phyloP scores from a whole-genome alignment of 2,888 invertebrate genomes.

The Catonia carolina region DNA sequence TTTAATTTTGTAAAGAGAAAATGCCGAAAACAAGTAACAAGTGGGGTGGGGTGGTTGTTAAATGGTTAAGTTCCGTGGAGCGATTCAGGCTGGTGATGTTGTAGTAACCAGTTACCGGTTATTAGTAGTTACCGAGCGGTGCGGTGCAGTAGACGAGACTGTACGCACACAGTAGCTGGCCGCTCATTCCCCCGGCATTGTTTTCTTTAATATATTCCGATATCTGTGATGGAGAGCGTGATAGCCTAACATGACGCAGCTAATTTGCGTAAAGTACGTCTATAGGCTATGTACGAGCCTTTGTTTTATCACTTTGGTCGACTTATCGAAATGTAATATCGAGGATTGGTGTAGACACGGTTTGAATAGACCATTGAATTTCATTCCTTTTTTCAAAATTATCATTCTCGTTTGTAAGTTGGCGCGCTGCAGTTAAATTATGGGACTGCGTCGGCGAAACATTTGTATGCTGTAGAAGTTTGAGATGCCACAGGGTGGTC shows the following conservation, averaged over 20 bases:
- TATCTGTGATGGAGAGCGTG: constrained; percentile 22
- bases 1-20: no score
- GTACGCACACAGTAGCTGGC: neutral
- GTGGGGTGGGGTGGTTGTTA: no score
- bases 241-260: constrained; percentile 22
- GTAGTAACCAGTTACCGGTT: no score
- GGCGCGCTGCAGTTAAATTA: constrained; percentile 16
- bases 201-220: constrained; percentile 24
- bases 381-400: constrained; percentile 22
- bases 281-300: constrained; percentile 1
- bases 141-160: no score
- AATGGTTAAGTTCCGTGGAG: no score
- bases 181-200: constrained; percentile 23
- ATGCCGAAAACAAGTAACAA: no score
- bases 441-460: neutral
- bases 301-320: constrained; percentile 24
- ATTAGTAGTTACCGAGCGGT: no score
- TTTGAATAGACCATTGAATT: constrained; percentile 25
- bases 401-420: constrained; percentile 24
- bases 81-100: no score
- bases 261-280: constrained; percentile 24
- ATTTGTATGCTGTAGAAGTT: neutral
- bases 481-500: no score
- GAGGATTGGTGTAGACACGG: constrained; percentile 16
- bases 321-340: constrained; percentile 19